phyloP scores from a whole-genome alignment of 2,888 invertebrate genomes.

The Drosophila mimetica region DNA sequence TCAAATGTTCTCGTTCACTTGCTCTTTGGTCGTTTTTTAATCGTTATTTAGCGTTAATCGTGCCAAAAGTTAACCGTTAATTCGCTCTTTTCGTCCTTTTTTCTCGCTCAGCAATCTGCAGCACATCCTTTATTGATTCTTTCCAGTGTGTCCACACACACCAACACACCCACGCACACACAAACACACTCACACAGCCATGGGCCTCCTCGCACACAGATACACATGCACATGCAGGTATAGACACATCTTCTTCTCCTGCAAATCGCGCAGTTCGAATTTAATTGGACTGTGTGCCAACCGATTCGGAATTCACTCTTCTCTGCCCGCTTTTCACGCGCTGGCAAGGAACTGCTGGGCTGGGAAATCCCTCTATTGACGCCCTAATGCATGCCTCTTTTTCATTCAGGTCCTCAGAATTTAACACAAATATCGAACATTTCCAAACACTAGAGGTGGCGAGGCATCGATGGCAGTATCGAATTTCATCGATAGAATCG shows the following conservation, averaged over 20 bases:
- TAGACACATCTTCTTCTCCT: slow-evolving; percentile 75
- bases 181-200: slow-evolving; percentile 61
- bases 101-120: slow-evolving; percentile 63
- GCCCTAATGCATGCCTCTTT: slow-evolving; percentile 54
- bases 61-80: slow-evolving; percentile 20
- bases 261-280: slow-evolving; percentile 25
- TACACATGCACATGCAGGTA: slow-evolving; percentile 58
- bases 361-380: slow-evolving; percentile 8
- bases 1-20: background rate
- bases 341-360: slow-evolving; percentile 42
- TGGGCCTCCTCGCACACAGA: slow-evolving; percentile 25
- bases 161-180: slow-evolving; percentile 27
- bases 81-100: slow-evolving; percentile 44
- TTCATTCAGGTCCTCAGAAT: slow-evolving; percentile 57
- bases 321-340: slow-evolving; percentile 11
- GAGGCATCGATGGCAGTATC: too few relatives aligned
- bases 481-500: too few relatives aligned
- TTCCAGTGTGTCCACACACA: slow-evolving; percentile 67
- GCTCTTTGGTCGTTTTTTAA: background rate
- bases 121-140: slow-evolving; percentile 82
- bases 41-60: slow-evolving; percentile 1
- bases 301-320: background rate
- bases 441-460: slow-evolving; percentile 66
- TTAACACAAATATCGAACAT: slow-evolving; percentile 72
- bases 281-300: slow-evolving; percentile 11